Evolutionary conservation across 2,797 vertebrate genomes (phyloP).

Genomic region (Helarctos malayanus): DNA sequence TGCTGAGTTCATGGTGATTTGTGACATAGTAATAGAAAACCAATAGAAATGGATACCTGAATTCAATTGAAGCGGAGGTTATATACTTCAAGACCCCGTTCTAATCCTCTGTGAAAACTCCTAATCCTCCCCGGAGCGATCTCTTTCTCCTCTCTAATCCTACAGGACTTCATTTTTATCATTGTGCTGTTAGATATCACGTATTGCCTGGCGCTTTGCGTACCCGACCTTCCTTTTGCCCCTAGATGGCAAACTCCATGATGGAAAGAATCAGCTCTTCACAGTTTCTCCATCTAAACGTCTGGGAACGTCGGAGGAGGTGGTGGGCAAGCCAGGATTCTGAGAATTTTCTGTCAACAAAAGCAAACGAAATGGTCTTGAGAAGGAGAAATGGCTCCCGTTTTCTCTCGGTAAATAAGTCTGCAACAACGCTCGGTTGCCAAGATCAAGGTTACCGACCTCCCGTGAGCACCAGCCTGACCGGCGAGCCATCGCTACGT

Average conservation of each 20-base stretch:
- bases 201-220: not conserved
- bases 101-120: not conserved
- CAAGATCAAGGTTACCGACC: slow-evolving; percentile 21
- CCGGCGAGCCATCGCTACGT: not conserved
- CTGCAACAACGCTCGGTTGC: not conserved
- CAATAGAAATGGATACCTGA: not conserved
- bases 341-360: slow-evolving; percentile 5
- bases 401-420: slow-evolving; percentile 3
- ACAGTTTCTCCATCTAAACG: not conserved
- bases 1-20: not conserved
- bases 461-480: not conserved
- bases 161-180: not conserved
- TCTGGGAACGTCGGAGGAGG: not conserved
- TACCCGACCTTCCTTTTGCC: not conserved
- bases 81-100: not conserved
- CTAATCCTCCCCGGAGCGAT: not conserved
- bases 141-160: not conserved
- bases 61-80: not conserved
- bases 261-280: not conserved
- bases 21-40: not conserved
- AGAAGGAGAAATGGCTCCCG: not conserved
- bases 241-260: not conserved
- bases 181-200: not conserved
- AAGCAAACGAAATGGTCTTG: not conserved
- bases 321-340: not conserved